phyloP scores from a whole-genome alignment of 2,113 vertebrate genomes.

The Lonchura striata region DNA sequence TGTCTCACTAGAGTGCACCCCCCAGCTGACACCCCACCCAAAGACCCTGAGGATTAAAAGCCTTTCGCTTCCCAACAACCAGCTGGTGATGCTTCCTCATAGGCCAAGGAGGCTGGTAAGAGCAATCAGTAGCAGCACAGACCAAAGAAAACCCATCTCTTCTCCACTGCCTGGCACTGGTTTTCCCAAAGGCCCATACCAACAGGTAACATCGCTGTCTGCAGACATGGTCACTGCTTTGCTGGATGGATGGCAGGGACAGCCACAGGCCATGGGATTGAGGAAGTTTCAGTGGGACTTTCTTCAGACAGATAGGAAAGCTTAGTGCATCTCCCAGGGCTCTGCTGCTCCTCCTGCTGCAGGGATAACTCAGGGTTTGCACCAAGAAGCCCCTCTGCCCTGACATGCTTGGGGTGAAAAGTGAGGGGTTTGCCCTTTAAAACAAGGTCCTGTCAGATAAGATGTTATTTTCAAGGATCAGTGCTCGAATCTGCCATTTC shows the following conservation, averaged over 20 bases:
- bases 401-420: background rate
- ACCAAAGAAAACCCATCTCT: background rate
- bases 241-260: background rate
- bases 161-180: background rate
- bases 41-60: background rate
- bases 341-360: background rate
- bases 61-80: background rate
- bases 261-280: background rate
- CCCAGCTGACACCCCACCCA: background rate
- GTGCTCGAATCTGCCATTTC: background rate
- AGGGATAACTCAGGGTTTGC: background rate
- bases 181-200: background rate
- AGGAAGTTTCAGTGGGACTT: background rate
- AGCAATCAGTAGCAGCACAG: background rate
- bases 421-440: fast-evolving
- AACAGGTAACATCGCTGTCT: background rate
- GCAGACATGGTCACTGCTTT: background rate
- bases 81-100: background rate
- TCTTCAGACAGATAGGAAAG: background rate
- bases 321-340: background rate
- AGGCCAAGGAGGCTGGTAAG: background rate
- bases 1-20: background rate
- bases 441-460: background rate
- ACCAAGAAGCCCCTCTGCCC: background rate
- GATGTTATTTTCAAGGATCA: background rate